phyloP scores from a whole-genome alignment of 2,113 vertebrate species.

The Gallinago undulata region DNA sequence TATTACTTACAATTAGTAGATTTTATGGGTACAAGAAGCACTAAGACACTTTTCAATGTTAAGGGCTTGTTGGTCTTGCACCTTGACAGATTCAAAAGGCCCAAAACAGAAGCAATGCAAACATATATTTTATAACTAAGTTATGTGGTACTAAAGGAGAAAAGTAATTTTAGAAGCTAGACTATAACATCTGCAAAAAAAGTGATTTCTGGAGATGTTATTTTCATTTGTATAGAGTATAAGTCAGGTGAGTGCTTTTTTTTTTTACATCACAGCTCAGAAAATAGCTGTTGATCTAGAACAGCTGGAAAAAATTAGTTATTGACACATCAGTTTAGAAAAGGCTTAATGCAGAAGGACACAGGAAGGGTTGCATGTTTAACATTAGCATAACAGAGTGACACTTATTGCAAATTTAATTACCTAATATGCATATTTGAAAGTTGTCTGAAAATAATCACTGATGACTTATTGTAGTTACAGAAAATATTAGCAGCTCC shows the following conservation, averaged over 20 bases:
- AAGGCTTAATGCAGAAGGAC: constrained; percentile 32
- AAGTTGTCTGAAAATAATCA: constrained; percentile 21
- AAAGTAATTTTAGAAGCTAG: not conserved
- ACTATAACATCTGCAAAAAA: not conserved
- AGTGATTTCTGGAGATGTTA: not conserved
- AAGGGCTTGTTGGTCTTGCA: not conserved
- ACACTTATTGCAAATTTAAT: constrained; percentile 33
- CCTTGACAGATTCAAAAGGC: not conserved
- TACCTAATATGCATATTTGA: constrained; percentile 38
- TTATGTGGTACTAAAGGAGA: not conserved
- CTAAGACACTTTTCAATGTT: not conserved
- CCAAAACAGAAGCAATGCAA: not conserved
- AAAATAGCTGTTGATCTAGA: constrained; percentile 23
- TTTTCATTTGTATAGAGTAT: not conserved
- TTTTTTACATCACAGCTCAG: not conserved
- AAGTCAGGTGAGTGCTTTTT: not conserved
- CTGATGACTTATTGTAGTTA: not conserved
- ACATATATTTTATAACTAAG: not conserved
- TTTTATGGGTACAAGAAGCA: not conserved
- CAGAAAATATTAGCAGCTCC: not conserved
- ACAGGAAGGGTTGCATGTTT: constrained; percentile 10
- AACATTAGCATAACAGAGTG: constrained; percentile 6
- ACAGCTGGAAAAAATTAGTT: constrained; percentile 29
- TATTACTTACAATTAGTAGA: not conserved
- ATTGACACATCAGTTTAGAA: constrained; percentile 29